Conservation (phyloP, 1,140 invertebrate genomes). For the Leptinotarsa lineolata region DNA sequence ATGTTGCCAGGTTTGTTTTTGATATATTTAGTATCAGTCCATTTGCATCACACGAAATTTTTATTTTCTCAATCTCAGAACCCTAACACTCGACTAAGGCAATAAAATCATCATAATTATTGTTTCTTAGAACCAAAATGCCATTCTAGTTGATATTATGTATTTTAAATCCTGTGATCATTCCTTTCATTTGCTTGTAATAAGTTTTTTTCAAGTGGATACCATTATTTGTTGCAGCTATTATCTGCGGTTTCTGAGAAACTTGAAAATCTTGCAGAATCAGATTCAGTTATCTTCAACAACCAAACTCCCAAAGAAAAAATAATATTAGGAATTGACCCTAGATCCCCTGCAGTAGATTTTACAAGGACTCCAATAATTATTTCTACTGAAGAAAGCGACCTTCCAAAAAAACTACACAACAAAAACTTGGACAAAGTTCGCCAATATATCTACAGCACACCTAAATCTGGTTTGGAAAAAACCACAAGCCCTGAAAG, state of each 20-base stretch:
- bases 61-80: too few relatives aligned
- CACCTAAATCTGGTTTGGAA: slow-evolving; percentile 15
- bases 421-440: slow-evolving; percentile 50
- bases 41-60: too few relatives aligned
- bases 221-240: slow-evolving; percentile 27
- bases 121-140: too few relatives aligned
- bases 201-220: neutral
- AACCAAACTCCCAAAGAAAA: slow-evolving; percentile 50
- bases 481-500: neutral
- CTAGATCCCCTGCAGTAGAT: slow-evolving; percentile 57
- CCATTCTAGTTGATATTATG: too few relatives aligned
- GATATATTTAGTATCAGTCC: too few relatives aligned
- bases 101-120: too few relatives aligned
- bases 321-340: slow-evolving; percentile 50
- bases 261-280: slow-evolving; percentile 13
- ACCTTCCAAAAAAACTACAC: slow-evolving; percentile 42
- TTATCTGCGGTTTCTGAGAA: slow-evolving; percentile 33
- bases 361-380: slow-evolving; percentile 58
- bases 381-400: slow-evolving; percentile 42
- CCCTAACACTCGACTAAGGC: too few relatives aligned
- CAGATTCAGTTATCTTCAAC: slow-evolving; percentile 19
- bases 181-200: slow-evolving; percentile 13
- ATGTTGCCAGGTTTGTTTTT: too few relatives aligned
- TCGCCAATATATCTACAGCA: slow-evolving; percentile 12
- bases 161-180: too few relatives aligned